Evolutionary conservation across 2,888 invertebrate genomes (phyloP).

Genomic region (Microplitis deprimator): DNA sequence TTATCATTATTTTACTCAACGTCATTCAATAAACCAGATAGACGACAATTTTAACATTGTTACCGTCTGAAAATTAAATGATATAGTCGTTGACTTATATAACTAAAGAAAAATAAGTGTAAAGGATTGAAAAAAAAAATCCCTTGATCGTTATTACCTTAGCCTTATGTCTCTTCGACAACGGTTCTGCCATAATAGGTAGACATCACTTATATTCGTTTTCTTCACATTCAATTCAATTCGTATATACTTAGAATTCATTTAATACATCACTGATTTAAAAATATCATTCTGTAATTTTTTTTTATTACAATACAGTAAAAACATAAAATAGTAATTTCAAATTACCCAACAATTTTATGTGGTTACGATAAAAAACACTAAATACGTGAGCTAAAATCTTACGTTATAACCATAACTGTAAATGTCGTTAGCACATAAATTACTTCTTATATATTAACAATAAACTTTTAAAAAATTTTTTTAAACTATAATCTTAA

Average conservation of each 20-base stretch:
- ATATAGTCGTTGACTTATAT: conserved; percentile 6
- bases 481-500: too few species aligned
- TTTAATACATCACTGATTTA: background rate
- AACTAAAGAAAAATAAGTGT: background rate
- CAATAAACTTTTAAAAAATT: background rate
- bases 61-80: background rate
- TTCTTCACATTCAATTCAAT: conserved; percentile 16
- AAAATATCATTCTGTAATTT: background rate
- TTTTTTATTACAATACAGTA: background rate
- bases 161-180: conserved; percentile 65
- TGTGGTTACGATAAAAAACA: conserved; percentile 16
- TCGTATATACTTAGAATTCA: conserved; percentile 12
- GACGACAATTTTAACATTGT: background rate
- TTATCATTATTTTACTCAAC: background rate
- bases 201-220: conserved; percentile 57
- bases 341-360: background rate
- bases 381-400: conserved; percentile 11
- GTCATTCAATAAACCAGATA: background rate
- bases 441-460: conserved; percentile 13
- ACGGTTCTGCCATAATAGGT: conserved; percentile 69
- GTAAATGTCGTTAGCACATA: conserved; percentile 23
- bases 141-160: conserved; percentile 57
- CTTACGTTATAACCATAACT: background rate
- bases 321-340: background rate
- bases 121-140: conserved; percentile 16